Base-by-base conservation (phyloP, 2,888 invertebrate genomes). In the Anodontia alba region DNA sequence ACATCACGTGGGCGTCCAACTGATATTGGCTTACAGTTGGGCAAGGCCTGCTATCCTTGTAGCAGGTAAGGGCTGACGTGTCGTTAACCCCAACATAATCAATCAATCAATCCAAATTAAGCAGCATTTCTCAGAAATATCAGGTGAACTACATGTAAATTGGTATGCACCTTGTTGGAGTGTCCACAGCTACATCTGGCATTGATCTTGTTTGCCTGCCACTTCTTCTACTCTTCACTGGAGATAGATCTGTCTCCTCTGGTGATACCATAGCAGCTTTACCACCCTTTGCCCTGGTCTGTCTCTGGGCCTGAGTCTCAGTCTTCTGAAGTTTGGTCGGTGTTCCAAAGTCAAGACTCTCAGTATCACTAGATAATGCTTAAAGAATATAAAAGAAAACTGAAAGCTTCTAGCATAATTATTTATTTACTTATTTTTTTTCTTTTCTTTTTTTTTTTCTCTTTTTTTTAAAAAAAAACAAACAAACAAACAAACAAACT, bases 321-420 rank as follows among this genome's bases (percentile, higher is more conserved):
- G 46, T 29, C 29, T 46, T 42, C 46, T 46, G 33, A 43, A 49
- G 31, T 51, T 85, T 86, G 15, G 54, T 70, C 66, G 89, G 87
- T n/a, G 84, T 81, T 46, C 87, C 89, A 83, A 90, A 90, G 49
- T 87, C 83, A 15, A 90, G 78, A 31, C 88, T 89, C 20, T 89
- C 88, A 12, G 86, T 78, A n/a, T 89, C 88, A 81, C 86, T 88
- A 10, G 75, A 57, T 7, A 80, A 67, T 23, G 73, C 82, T 87
- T 73, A 20, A 69, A 73, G 12, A 17, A 68, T 10, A 17, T 23
- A 10, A 73, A 33, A 38, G 20, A 38, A 15, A 70, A 15, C 26
- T 69, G 20, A 38, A 43, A n/a, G 2, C 66, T 29, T 1, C 8
- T 26, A n/a, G n/a, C n/a, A n/a, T n/a, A n/a, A n/a, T n/a, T n/a